Base-by-base conservation (phyloP, 2,797 vertebrate genomes). In the Cirrhinus mrigala region DNA sequence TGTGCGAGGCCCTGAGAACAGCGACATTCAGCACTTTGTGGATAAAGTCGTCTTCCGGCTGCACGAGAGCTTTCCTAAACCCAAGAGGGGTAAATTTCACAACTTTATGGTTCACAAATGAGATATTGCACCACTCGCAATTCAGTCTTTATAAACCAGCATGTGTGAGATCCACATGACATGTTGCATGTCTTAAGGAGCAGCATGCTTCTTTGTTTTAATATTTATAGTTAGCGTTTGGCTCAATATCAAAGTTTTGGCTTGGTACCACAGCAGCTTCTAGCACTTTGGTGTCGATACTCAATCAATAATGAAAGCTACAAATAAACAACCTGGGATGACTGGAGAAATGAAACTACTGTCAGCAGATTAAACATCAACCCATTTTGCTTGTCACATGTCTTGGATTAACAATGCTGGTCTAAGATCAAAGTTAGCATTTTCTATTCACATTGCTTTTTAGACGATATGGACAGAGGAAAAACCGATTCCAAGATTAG, bases 11-110 rank as follows among this genome's bases (percentile, higher is more conserved):
- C 98, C 98, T 0, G 98, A 99, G 92, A 97, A 97, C 46, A 97
- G 96, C 5, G 97, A 99, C 92, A 99, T 99, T 92, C 98, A 99
- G 95, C 98, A 99, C 93, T 99, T 99, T 89, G 97, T 99, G 93
- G 98, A 99, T 87, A 98, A 94, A 91, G 98, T 99, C 52, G 97
- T 99, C 92, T 99, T 99, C 93, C 94, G 97, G 82, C 96, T 99
- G 81, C 98, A 99, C 4, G 98, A 99, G 92, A 99, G 98, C 95
- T 99, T 99, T 95, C 97, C 98, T 2, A 99, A 98, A 89, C 98
- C 98, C 90, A 99, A 98, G 91, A 96, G 98, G 90, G 98, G 98
- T 99, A 92, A 94, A 95, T 93, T 37, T 44, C 1, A 52, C 24
- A 50, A 48, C 22, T 75, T 37, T 33, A 33, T 33, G 4, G 1